A percentile compares a stretch with the other conserved stretches of the same genome.
Evolutionary conservation across 1,140 invertebrate genomes (phyloP).

Genomic region (Aphelenchoides fujianensis): DNA sequence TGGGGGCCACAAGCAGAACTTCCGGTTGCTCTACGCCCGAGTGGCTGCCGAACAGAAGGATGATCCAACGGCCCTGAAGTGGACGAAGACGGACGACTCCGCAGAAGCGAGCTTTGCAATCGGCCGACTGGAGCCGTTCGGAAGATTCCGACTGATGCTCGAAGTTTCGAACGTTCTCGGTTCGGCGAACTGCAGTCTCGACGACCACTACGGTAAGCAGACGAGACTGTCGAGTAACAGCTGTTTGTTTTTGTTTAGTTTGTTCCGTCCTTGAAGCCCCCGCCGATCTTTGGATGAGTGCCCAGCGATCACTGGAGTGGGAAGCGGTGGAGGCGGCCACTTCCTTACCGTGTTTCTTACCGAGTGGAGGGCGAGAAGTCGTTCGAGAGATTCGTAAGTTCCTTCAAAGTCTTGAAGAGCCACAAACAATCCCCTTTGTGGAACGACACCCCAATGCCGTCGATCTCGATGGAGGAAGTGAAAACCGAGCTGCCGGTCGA

Average conservation of each 20-base stretch:
- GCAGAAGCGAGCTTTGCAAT: constrained; percentile 20
- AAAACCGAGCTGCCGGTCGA: constrained; percentile 16
- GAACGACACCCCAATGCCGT: not conserved
- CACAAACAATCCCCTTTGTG: not conserved
- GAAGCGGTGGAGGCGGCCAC: constrained; percentile 42
- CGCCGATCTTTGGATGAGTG: constrained; percentile 27
- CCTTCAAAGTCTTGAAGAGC: not conserved
- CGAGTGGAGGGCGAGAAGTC: not conserved
- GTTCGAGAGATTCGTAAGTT: constrained; percentile 34
- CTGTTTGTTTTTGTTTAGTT: no score
- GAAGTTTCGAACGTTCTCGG: constrained; percentile 42
- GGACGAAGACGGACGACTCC: constrained; percentile 19
- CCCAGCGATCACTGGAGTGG: constrained; percentile 33
- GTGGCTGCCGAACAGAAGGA: not conserved
- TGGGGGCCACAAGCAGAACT: constrained; percentile 39
- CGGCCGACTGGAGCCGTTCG: constrained; percentile 32
- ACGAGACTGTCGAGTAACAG: not conserved
- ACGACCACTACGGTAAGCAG: constrained; percentile 34
- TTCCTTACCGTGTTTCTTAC: constrained; percentile 43
- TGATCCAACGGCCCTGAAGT: constrained; percentile 18
- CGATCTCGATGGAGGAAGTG: not conserved
- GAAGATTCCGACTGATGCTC: constrained; percentile 36
- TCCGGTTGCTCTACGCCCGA: constrained; percentile 37
- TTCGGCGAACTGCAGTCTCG: constrained; percentile 37
- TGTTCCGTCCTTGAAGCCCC: constrained; percentile 24